Evolutionary conservation across 2,888 invertebrate genomes (phyloP).

Genomic region (Eupithecia subfuscata): DNA sequence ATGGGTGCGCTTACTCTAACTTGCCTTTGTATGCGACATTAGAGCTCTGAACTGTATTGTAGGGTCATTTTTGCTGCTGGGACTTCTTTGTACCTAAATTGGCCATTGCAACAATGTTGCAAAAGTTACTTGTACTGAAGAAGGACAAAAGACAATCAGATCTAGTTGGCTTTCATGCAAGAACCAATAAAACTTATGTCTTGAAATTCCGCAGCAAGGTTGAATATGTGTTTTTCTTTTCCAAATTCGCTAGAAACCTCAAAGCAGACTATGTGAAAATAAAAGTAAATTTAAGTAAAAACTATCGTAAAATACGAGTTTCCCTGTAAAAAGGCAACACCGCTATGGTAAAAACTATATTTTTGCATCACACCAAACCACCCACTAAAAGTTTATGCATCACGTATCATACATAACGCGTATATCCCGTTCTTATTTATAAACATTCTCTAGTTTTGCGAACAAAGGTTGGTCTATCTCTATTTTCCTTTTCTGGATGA

Average conservation of each 20-base stretch:
- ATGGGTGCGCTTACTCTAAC: constrained; percentile 45
- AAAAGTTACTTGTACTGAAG: neutral
- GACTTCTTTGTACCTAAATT: neutral
- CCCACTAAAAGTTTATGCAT: constrained; percentile 60
- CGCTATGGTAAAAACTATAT: constrained; percentile 65
- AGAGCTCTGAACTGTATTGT: constrained; percentile 16
- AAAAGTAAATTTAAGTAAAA: constrained; percentile 5
- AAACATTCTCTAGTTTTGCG: constrained; percentile 14
- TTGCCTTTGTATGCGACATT: constrained; percentile 27
- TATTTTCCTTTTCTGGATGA: neutral
- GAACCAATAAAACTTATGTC: neutral
- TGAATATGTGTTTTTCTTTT: neutral
- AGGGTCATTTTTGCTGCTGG: neutral
- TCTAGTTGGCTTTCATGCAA: neutral
- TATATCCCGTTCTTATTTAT: constrained; percentile 10
- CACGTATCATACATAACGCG: constrained; percentile 37
- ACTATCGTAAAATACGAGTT: constrained; percentile 20
- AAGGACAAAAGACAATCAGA: neutral
- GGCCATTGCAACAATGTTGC: neutral
- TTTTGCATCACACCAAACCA: constrained; percentile 60
- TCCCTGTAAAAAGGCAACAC: constrained; percentile 45
- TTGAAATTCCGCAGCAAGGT: neutral
- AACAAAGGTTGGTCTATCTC: neutral
- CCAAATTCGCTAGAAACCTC: neutral
- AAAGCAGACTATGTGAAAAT: neutral